These are phyloP conservation scores for Aplysia californica DNA, from an alignment of 1,140 invertebrate species.

Conservation along the genomic window DNA sequence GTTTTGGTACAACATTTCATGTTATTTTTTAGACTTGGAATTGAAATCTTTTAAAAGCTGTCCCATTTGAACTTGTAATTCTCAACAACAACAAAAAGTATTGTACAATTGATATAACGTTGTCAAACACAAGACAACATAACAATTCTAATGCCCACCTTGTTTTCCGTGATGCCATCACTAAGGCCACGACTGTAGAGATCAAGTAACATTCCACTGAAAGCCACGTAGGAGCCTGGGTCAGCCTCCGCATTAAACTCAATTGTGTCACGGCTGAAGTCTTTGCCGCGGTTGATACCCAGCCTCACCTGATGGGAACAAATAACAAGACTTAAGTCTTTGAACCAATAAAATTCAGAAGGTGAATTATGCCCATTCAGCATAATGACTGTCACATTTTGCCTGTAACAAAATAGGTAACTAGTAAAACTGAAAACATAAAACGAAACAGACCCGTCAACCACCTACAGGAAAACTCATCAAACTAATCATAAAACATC, in stretches of 20 bases:
- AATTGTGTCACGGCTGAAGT: constrained; percentile 88
- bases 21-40: no score
- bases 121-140: no score
- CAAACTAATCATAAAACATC: neutral
- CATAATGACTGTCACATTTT: neutral
- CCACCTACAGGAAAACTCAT: no score
- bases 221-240: constrained; percentile 90
- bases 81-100: no score
- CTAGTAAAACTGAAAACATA: neutral
- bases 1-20: no score
- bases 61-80: no score
- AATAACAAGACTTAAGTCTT: neutral
- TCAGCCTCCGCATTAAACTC: constrained; percentile 93
- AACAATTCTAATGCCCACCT: no score
- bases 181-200: constrained; percentile 93
- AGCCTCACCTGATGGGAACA: constrained; percentile 79
- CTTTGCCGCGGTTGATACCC: constrained; percentile 91
- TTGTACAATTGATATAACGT: no score
- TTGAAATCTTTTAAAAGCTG: no score
- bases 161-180: constrained; percentile 90
- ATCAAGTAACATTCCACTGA: constrained; percentile 71
- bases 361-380: neutral
- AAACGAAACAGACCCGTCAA: no score
- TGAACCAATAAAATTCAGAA: neutral
- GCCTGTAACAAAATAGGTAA: neutral